Evolutionary conservation across 2,113 vertebrate species (phyloP).

Genomic region (Kryptolebias marmoratus): DNA sequence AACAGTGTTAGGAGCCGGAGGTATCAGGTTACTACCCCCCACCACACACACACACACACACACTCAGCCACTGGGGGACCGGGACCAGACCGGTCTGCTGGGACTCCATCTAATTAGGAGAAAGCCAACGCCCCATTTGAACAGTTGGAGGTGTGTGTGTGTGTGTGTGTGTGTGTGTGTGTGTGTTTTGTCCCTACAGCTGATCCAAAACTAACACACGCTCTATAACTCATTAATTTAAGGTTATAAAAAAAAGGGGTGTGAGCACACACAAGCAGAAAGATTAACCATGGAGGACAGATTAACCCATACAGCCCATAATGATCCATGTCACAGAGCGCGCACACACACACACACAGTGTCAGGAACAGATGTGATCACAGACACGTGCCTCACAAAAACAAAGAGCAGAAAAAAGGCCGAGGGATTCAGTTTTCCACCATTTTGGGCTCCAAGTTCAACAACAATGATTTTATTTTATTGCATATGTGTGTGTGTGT

Average conservation of each 20-base stretch:
- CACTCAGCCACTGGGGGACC: constrained; percentile 1
- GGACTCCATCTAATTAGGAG: constrained; percentile 59
- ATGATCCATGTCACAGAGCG: constrained; percentile 40
- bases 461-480: no score
- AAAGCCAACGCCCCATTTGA: constrained; percentile 42
- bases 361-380: constrained; percentile 21
- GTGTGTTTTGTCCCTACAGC: not conserved
- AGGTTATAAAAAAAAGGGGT: constrained; percentile 1
- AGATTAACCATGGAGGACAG: constrained; percentile 62
- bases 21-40: constrained; percentile 46
- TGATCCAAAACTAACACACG: constrained; percentile 6
- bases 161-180: not conserved
- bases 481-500: no score
- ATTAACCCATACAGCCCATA: constrained; percentile 56
- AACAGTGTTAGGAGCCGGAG: constrained; percentile 9
- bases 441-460: no score
- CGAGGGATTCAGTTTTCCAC: no score
- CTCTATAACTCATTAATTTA: not conserved
- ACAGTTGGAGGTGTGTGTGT: constrained; percentile 16
- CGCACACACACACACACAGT: not conserved
- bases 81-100: constrained; percentile 33
- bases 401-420: not conserved
- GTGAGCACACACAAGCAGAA: not conserved
- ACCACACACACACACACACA: no score
- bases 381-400: constrained; percentile 15